A percentile compares a stretch with the other conserved stretches of the same genome.
Evolutionary conservation across 64 coral and sea anemone genomes (phyloP).

Genomic region (Astreopora myriophthalma): DNA sequence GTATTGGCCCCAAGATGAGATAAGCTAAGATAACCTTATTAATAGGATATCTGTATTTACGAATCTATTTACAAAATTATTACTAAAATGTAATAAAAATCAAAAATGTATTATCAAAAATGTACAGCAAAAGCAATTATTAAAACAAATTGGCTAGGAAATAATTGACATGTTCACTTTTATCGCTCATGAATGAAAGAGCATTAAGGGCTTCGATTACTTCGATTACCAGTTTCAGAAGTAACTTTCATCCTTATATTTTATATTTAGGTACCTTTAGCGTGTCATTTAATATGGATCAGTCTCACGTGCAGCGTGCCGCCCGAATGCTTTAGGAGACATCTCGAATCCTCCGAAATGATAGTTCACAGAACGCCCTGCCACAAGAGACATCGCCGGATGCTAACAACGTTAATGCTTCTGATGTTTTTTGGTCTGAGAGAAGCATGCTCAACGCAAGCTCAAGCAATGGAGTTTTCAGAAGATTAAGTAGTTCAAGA

Average conservation of each 20-base stretch:
- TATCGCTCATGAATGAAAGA: too few species aligned
- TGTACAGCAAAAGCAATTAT: too few species aligned
- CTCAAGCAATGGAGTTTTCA: not conserved
- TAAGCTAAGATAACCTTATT: too few species aligned
- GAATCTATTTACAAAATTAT: too few species aligned
- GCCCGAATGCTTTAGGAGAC: not conserved
- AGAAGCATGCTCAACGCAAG: not conserved
- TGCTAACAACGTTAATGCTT: not conserved
- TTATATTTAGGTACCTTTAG: not conserved
- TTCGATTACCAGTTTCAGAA: not conserved
- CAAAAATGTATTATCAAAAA: too few species aligned
- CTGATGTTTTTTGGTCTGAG: not conserved
- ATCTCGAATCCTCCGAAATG: not conserved
- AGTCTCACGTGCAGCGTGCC: not conserved
- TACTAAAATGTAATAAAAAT: too few species aligned
- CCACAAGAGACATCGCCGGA: not conserved
- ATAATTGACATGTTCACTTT: too few species aligned
- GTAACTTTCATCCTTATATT: not conserved
- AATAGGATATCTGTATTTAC: too few species aligned
- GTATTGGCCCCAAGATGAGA: too few species aligned
- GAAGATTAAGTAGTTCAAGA: constrained; percentile 9
- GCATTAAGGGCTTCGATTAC: not conserved
- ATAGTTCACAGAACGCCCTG: not conserved
- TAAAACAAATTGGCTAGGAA: too few species aligned
- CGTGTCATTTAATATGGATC: not conserved